Evolutionary conservation across 1,140 invertebrate species (phyloP).

Genomic region (Heliothis subflexa): DNA sequence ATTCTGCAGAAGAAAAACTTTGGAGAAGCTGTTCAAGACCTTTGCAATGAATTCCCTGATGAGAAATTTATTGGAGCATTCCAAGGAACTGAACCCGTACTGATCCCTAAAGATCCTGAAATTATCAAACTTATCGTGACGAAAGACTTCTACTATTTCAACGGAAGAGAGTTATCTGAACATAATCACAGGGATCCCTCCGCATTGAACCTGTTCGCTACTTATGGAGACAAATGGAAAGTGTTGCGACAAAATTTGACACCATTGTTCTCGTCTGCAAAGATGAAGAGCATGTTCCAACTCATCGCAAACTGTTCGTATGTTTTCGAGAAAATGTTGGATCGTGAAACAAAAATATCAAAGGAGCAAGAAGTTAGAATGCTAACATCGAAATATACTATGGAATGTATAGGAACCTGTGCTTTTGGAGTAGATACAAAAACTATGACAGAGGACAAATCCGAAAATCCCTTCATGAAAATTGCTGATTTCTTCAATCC

Average conservation of each 20-base stretch:
- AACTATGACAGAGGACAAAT: constrained; percentile 65
- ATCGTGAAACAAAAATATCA: constrained; percentile 53
- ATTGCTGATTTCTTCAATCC: constrained; percentile 75
- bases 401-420: constrained; percentile 87
- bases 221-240: constrained; percentile 85
- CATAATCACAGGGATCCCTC: constrained; percentile 77
- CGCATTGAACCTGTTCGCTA: constrained; percentile 72
- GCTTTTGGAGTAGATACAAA: constrained; percentile 87
- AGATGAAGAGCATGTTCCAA: constrained; percentile 87
- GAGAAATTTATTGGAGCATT: constrained; percentile 77
- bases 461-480: constrained; percentile 82
- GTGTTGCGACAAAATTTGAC: constrained; percentile 86
- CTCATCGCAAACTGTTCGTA: constrained; percentile 76
- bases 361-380: constrained; percentile 74
- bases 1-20: constrained; percentile 62
- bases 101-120: constrained; percentile 81
- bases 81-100: constrained; percentile 72
- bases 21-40: constrained; percentile 50
- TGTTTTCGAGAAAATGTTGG: constrained; percentile 69
- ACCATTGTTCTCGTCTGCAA: constrained; percentile 87
- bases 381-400: constrained; percentile 84
- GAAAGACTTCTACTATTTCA: constrained; percentile 86
- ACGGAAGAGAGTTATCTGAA: constrained; percentile 77
- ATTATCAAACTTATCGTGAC: constrained; percentile 83
- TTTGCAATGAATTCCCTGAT: constrained; percentile 64